Base-by-base conservation (phyloP, 2,888 invertebrate genomes). In the Netelia virgata region DNA sequence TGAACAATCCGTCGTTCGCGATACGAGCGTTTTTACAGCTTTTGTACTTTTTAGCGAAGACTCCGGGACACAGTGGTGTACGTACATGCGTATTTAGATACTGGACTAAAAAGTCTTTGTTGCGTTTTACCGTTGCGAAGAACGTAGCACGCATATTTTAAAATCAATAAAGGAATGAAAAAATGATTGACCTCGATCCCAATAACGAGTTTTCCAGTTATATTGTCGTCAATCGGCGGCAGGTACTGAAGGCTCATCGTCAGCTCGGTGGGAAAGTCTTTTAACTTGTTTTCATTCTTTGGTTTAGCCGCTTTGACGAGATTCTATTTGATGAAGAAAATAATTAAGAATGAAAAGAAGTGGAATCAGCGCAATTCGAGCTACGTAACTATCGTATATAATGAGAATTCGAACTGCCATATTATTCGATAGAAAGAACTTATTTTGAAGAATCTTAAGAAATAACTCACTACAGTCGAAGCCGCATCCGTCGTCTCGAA, bases 211-310 rank as follows among this genome's bases (percentile, higher is more conserved):
- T 93, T 93, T 20, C 93, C 93, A 3, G 89, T 87, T 11, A 91
- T 89, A 9, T 88, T 87, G 6, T 91, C 90, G 63, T 91, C 91
- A 59, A 89, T 90, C 11, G 91, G 90, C 23, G 92, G 93, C 36
- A 93, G 87, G 84, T 92, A 94, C 70, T 93, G 92, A 47, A 94
- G 87, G 69, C 92, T 93, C 88, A 94, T 89, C 9, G 92, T 93
- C 74, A 94, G 77, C 87, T 93, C 93, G 0, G 93, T 92, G 1
- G 93, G 92, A 87, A 92, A 93, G 28, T 89, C 90, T 57, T 90
- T 92, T 11, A 86, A 57, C 59, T 89, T 91, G 53, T 89, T 91
- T 8, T 88, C 90, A 16, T 85, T 88, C 69, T 90, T 92, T 23
- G 88, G 89, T 72, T 92, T 92, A 20, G 87, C 90, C 3, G 86